These are phyloP conservation scores for Natrix natrix DNA, from an alignment of 2,797 vertebrate genomes.

Conservation along the genomic window DNA sequence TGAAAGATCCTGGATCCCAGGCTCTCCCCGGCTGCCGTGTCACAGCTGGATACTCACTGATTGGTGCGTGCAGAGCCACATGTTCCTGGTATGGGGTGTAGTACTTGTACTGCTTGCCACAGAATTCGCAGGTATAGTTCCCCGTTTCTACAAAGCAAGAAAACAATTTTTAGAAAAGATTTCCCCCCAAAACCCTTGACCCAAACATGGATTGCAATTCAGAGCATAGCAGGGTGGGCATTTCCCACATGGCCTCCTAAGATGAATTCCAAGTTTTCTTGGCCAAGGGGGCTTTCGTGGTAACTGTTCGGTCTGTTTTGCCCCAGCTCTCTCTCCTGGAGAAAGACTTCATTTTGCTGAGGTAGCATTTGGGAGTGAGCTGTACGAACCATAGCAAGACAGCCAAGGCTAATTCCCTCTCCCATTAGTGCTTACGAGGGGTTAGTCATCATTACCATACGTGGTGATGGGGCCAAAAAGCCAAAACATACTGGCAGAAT, in stretches of 20 bases:
- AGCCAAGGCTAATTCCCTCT: neutral
- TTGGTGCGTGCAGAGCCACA: conserved; percentile 92
- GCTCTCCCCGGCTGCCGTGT: fast-evolving
- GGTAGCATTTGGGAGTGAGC: neutral
- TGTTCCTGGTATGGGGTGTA: conserved; percentile 99
- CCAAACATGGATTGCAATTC: neutral
- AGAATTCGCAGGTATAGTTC: conserved; percentile 96
- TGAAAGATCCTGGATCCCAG: neutral
- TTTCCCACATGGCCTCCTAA: too few species aligned
- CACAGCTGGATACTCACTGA: conserved; percentile 81
- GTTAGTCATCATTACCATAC: too few species aligned
- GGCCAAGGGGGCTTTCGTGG: neutral
- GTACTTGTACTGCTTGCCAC: conserved; percentile 99
- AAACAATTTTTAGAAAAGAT: too few species aligned
- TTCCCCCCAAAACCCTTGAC: neutral
- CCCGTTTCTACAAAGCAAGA: conserved; percentile 86
- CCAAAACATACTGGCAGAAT: too few species aligned
- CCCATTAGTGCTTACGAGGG: neutral
- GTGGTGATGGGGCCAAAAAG: too few species aligned
- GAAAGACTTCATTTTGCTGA: neutral
- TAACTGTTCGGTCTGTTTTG: too few species aligned
- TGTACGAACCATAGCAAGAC: neutral
- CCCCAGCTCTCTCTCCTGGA: neutral
- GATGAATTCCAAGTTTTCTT: neutral
- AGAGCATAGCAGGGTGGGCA: too few species aligned